These are phyloP conservation scores for Callionymus lyra DNA, from an alignment of 2,113 vertebrate species.

Conservation along the genomic window DNA sequence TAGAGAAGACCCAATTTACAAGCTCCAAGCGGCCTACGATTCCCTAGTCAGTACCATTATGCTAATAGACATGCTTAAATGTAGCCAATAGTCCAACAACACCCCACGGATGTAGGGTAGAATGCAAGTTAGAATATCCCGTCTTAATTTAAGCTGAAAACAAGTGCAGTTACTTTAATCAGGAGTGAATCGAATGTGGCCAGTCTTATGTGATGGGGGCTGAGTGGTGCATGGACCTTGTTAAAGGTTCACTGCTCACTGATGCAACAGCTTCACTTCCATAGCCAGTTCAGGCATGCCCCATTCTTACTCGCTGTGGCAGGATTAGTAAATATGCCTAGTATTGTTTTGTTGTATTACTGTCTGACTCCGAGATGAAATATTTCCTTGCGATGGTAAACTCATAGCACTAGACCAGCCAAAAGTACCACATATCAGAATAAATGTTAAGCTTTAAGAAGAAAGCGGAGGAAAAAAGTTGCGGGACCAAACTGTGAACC, in stretches of 20 bases:
- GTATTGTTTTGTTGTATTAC: conserved; percentile 47
- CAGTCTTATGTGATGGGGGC: conserved; percentile 56
- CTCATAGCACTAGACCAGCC: conserved; percentile 36
- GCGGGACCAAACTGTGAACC: no score
- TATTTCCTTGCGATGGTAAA: conserved; percentile 40
- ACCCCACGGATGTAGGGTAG: conserved; percentile 46
- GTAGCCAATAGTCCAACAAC: conserved; percentile 38
- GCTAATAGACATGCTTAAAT: conserved; percentile 49
- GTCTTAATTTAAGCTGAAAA: conserved; percentile 58
- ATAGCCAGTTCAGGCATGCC: conserved; percentile 44
- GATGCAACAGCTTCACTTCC: conserved; percentile 62
- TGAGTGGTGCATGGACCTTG: conserved; percentile 52
- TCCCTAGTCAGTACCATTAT: conserved; percentile 59
- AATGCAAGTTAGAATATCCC: conserved; percentile 36
- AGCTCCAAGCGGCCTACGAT: conserved; percentile 38
- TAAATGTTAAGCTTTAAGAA: conserved; percentile 12
- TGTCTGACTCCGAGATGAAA: conserved; percentile 35
- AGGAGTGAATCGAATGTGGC: conserved; percentile 55
- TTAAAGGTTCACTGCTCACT: conserved; percentile 63
- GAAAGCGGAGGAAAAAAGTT: no score
- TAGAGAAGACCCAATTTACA: conserved; percentile 29
- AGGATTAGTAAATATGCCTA: conserved; percentile 50
- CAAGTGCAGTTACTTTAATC: conserved; percentile 56
- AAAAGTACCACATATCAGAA: conserved; percentile 31
- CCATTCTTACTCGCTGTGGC: conserved; percentile 52